Evolutionary conservation across 2,888 invertebrate species (phyloP).

Genomic region (Sphaerophoria rueppellii): DNA sequence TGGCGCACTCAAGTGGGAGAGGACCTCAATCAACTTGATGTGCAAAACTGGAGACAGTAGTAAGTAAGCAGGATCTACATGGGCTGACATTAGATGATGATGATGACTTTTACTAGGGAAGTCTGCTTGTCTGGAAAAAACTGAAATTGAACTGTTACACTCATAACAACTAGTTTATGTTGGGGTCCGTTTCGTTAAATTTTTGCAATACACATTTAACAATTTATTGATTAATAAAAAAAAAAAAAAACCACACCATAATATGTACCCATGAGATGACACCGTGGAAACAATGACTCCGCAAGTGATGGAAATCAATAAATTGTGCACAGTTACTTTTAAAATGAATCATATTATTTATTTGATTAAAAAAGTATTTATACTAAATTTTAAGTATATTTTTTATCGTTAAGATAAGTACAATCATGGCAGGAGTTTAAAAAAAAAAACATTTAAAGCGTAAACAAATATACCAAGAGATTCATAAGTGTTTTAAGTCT

Average conservation of each 20-base stretch:
- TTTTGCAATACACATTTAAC: too few relatives aligned
- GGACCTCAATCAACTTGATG: too few relatives aligned
- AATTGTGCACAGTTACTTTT: slow-evolving; percentile 48
- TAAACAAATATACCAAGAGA: slow-evolving; percentile 40
- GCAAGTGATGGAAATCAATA: slow-evolving; percentile 34
- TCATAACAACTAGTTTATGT: too few relatives aligned
- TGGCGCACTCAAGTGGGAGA: too few relatives aligned
- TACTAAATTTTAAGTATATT: slow-evolving; percentile 22
- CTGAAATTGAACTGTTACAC: too few relatives aligned
- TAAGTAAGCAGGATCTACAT: too few relatives aligned
- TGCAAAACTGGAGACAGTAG: too few relatives aligned
- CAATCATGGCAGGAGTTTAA: slow-evolving; percentile 61
- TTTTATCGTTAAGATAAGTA: slow-evolving; percentile 39
- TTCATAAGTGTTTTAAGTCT: slow-evolving; percentile 9
- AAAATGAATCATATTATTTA: slow-evolving; percentile 47
- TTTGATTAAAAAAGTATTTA: slow-evolving; percentile 28
- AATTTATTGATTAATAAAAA: background rate
- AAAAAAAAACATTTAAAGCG: slow-evolving; percentile 55
- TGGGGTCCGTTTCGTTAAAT: too few relatives aligned
- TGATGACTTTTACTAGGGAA: too few relatives aligned
- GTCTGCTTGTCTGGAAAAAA: too few relatives aligned
- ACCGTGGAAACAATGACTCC: background rate
- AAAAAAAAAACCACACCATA: slow-evolving; percentile 26
- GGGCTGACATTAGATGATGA: too few relatives aligned
- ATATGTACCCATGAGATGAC: slow-evolving; percentile 13